phyloP scores from a whole-genome alignment of 2,113 vertebrate species.

The Myiagra hebetior region DNA sequence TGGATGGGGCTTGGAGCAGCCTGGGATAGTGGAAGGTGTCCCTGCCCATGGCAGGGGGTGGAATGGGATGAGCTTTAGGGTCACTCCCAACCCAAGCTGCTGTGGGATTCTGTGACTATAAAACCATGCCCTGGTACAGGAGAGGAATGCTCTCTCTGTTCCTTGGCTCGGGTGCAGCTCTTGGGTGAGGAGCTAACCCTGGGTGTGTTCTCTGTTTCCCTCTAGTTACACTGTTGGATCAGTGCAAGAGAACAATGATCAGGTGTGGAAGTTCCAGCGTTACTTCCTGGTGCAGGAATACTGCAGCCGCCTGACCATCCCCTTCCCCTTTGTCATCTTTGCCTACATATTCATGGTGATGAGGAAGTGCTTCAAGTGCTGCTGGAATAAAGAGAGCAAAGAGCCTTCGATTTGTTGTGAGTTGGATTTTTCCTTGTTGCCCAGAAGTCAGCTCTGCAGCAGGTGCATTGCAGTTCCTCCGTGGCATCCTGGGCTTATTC shows the following conservation, averaged over 20 bases:
- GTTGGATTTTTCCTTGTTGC: constrained; percentile 8
- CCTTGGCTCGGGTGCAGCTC: not conserved
- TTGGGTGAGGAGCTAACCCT: not conserved
- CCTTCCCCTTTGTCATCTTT: constrained; percentile 79
- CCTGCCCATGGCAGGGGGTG: not conserved
- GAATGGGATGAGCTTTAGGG: not conserved
- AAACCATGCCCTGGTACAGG: not conserved
- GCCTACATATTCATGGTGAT: constrained; percentile 77
- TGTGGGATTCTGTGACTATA: not conserved
- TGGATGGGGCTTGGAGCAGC: rapidly evolving
- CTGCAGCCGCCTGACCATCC: constrained; percentile 75
- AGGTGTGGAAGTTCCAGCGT: constrained; percentile 82
- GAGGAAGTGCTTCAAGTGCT: constrained; percentile 72
- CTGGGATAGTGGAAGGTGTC: too few relatives aligned
- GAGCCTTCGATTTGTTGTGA: constrained; percentile 71
- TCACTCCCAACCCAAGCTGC: not conserved
- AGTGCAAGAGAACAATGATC: constrained; percentile 80
- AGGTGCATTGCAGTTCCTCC: not conserved
- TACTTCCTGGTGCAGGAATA: constrained; percentile 81
- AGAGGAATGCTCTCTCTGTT: not conserved
- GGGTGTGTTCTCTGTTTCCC: not conserved
- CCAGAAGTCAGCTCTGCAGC: not conserved
- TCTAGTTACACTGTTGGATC: constrained; percentile 76
- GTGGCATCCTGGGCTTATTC: not conserved
- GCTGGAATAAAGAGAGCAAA: constrained; percentile 52